Base-by-base conservation (phyloP, 2,888 invertebrate species). In the Volucella inanis region DNA sequence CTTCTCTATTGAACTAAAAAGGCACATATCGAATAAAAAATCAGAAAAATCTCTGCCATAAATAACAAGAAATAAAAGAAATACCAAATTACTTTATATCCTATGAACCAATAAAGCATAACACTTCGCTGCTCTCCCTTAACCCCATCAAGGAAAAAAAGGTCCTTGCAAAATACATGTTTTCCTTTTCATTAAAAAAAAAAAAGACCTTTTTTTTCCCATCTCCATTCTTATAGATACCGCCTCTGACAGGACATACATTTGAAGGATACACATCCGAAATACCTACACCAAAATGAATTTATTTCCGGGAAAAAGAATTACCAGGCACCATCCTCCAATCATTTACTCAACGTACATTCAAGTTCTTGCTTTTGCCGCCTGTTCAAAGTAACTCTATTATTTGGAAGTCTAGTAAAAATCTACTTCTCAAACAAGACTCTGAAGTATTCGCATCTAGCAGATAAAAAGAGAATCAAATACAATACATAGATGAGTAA, bases 11-110 rank as follows among this genome's bases (percentile, higher is more conserved):
- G 8, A 50, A 15, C 15, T 9, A 18, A 18, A 65, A 18, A 39
- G 65, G 31, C 31, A 31, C 41, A 41, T 22, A 57, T 57, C 57
- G 57, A 64, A 64, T 39, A 15, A 39, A 52, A 31, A 65, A 65
- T 41, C 18, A 39, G 49, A 18, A 50, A 41, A 52, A 41, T 18
- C 41, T 18, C 49, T n/a, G 18, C 31, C 31, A 61, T 65, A 39
- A 18, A 12, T 3, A 15, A 15, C 38, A 15, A 38, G 50, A 18
- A 2, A 38, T 22, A 41, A 41, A 41, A 50, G 41, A 65, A 45
- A 65, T 52, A 52, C 50, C 9, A 41, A 22, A 18, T 22, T 43
- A 10, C 41, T 65, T 52, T 65, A 52, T 65, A 22, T n/a, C 22
- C 52, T 41, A 18, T 65, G 10, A 65, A 41, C 52, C 65, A 65